These are phyloP conservation scores for Mixornis gularis DNA, from an alignment of 2,113 vertebrate species.

Conservation along the genomic window DNA sequence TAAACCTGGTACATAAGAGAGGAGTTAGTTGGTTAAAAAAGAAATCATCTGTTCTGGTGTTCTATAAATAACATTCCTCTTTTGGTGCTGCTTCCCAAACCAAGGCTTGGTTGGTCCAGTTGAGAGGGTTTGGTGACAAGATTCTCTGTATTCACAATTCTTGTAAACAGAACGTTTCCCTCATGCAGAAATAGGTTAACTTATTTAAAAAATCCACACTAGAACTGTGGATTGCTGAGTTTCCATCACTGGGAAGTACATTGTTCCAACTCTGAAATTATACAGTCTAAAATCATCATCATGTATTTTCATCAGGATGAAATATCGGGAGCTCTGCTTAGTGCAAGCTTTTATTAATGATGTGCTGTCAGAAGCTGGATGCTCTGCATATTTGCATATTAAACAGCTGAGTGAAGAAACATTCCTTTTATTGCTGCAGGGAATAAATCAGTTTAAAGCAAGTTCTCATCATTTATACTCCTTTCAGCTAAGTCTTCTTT, in stretches of 20 bases:
- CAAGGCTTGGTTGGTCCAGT: neutral
- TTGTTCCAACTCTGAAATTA: slow-evolving; percentile 87
- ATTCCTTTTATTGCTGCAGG: slow-evolving; percentile 94
- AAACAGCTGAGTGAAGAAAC: slow-evolving; percentile 92
- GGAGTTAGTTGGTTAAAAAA: neutral
- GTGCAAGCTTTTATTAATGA: slow-evolving; percentile 97
- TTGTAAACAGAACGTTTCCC: slow-evolving; percentile 5
- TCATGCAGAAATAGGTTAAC: slow-evolving; percentile 11
- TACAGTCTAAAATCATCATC: slow-evolving; percentile 96
- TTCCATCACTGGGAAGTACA: slow-evolving; percentile 77
- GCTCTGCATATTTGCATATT: slow-evolving; percentile 99
- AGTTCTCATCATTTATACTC: slow-evolving; percentile 91
- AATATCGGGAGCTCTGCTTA: slow-evolving; percentile 92
- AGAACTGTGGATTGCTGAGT: slow-evolving; percentile 62
- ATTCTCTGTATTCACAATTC: neutral
- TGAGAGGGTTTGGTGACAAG: neutral
- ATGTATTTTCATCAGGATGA: slow-evolving; percentile 99
- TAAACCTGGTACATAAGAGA: neutral
- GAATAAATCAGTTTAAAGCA: slow-evolving; percentile 99
- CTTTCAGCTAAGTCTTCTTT: slow-evolving; percentile 92
- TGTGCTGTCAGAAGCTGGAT: slow-evolving; percentile 94
- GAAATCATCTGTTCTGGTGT: neutral
- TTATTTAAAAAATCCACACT: slow-evolving; percentile 35
- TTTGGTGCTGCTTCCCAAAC: neutral
- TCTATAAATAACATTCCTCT: neutral